Evolutionary conservation across 1,140 invertebrate species (phyloP).

Genomic region (Littorina saxatilis): DNA sequence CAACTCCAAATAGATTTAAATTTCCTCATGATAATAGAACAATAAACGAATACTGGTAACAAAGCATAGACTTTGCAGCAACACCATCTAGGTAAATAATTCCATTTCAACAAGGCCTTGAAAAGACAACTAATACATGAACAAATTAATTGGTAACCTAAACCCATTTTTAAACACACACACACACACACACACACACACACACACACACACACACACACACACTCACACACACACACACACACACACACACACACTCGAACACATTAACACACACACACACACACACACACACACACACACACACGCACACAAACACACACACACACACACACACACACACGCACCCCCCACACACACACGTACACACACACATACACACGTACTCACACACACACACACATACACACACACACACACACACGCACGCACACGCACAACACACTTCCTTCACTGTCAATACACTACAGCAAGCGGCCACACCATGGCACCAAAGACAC

Average conservation of each 20-base stretch:
- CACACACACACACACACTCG: not conserved
- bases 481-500: too few relatives aligned
- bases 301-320: constrained; percentile 6
- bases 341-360: not conserved
- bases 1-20: not conserved
- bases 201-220: constrained; percentile 18
- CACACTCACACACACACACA: not conserved
- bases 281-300: constrained; percentile 11
- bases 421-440: not conserved
- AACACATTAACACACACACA: not conserved
- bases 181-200: not conserved
- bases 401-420: not conserved
- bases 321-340: constrained; percentile 1
- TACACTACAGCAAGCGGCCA: too few relatives aligned
- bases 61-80: not conserved
- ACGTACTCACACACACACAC: not conserved
- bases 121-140: not conserved
- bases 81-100: not conserved
- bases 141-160: too few relatives aligned
- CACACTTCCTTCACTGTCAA: too few relatives aligned
- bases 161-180: too few relatives aligned
- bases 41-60: constrained; percentile 4
- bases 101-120: not conserved
- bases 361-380: not conserved
- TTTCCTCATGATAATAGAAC: not conserved